These are phyloP conservation scores for Linnaemya tessellans DNA, from an alignment of 2,888 invertebrate species.

Conservation along the genomic window DNA sequence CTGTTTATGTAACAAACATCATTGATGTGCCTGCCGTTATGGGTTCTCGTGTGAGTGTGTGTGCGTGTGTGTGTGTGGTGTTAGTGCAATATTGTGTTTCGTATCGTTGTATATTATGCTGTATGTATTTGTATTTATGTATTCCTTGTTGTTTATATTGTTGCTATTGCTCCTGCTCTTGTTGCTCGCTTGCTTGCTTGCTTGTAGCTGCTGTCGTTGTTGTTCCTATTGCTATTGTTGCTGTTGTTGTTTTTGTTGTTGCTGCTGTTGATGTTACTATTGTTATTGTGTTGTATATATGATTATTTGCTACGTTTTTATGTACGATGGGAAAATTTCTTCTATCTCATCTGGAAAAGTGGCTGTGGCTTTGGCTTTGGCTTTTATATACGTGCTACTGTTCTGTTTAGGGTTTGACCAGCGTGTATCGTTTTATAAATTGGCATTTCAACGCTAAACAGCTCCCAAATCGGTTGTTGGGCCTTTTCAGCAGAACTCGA, in stretches of 20 bases:
- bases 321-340: conserved; percentile 57
- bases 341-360: conserved; percentile 66
- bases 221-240: conserved; percentile 20
- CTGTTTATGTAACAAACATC: conserved; percentile 60
- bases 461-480: conserved; percentile 76
- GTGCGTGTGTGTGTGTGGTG: conserved; percentile 36
- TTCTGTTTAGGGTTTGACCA: conserved; percentile 70
- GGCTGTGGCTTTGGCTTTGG: conserved; percentile 58
- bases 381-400: conserved; percentile 47
- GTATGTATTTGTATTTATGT: conserved; percentile 69
- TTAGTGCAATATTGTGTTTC: conserved; percentile 66
- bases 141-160: conserved; percentile 66
- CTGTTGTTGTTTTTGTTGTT: conserved; percentile 22
- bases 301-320: conserved; percentile 66
- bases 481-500: conserved; percentile 44
- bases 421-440: conserved; percentile 71
- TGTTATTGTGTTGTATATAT: conserved; percentile 70
- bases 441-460: conserved; percentile 78
- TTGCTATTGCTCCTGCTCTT: conserved; percentile 52
- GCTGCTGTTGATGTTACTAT: conserved; percentile 58
- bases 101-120: conserved; percentile 68
- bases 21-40: background rate
- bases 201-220: background rate
- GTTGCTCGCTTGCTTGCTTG: conserved; percentile 43
- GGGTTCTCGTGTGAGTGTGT: no score